Conservation (phyloP, 2,113 vertebrate species). For the Ctenodactylus gundi region DNA sequence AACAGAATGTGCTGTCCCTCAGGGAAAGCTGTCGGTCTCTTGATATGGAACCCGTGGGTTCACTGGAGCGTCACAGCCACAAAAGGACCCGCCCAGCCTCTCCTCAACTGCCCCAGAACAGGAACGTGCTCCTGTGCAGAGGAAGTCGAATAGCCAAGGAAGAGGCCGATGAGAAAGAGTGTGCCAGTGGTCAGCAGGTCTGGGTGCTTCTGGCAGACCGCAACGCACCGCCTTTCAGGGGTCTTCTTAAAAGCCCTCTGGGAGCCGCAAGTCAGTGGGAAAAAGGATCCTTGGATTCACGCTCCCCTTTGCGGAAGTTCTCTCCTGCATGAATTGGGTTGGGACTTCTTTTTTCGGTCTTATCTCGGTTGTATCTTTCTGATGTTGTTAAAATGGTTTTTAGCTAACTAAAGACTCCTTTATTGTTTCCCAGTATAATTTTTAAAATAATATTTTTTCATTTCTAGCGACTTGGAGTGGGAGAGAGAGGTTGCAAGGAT, state of each 20-base stretch:
- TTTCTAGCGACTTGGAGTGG: background rate
- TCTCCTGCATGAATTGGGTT: background rate
- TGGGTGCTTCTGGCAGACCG: background rate
- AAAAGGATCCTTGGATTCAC: background rate
- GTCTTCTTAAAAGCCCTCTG: background rate
- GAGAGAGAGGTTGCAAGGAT: background rate
- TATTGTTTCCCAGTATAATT: background rate
- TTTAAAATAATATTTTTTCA: background rate
- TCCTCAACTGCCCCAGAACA: background rate
- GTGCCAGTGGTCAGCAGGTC: background rate
- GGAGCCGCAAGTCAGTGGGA: background rate
- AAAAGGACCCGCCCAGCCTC: background rate
- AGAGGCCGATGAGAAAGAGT: background rate
- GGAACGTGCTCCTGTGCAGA: background rate
- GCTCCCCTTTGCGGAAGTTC: background rate
- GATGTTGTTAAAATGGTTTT: background rate
- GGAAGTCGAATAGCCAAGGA: background rate
- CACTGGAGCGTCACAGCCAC: background rate
- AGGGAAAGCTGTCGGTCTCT: background rate
- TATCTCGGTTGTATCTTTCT: background rate
- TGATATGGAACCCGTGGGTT: background rate
- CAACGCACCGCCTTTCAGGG: background rate
- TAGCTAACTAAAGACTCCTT: background rate
- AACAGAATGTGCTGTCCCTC: conserved; percentile 7
- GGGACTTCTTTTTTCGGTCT: background rate